Evolutionary conservation across 2,888 invertebrate genomes (phyloP), one percentile per base, ranked within the genome.

Genomic region (Caenorhabditis becei): DNA sequence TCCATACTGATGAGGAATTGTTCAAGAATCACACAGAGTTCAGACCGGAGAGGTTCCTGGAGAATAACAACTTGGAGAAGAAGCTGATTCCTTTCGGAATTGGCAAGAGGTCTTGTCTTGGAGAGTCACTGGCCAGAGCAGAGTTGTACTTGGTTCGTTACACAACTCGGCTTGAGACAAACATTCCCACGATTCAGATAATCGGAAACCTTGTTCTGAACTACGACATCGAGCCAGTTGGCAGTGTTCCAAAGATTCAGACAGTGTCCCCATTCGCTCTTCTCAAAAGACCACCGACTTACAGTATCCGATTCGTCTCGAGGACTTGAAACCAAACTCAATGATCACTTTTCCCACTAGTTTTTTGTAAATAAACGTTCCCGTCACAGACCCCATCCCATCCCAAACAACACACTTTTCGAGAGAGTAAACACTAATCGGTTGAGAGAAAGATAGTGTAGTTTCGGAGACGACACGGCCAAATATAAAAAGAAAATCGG

Each of bases 81-180:
- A 59, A 58, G 2, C 58, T 80, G 20, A 62, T 77, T 24, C 80
- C 82, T 2, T 84, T 84, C 53, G 82, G 84, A 26, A 58, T 84
- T 23, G 84, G 84, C 53, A 84, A 84, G 26, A 16, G 84, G 16
- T 41, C 80, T 7, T 84, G 84, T 74, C 80, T 70, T n/a, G 84
- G 84, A 23, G 84, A 84, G 47, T 71, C 77, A 8, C 32, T 84
- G 41, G 84, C 84, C 4, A 77, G 82, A 67, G 82, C 81, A 5
- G 84, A 84, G 56, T 44, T 84, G 37, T 84, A 80, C 20, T 65
- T 84, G 84, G 84, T 83, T 24, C 44, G 62, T 35, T 41, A 14
- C 14, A 14, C 5, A 3, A 16, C 3, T 41, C 8, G 14, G 5
- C 41, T 41, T 16, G 41, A 10, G 41, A 41, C 3, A 41, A 41